These are phyloP conservation scores for Fundulus diaphanus DNA, from an alignment of 2,797 vertebrate genomes.

Conservation along the genomic window DNA sequence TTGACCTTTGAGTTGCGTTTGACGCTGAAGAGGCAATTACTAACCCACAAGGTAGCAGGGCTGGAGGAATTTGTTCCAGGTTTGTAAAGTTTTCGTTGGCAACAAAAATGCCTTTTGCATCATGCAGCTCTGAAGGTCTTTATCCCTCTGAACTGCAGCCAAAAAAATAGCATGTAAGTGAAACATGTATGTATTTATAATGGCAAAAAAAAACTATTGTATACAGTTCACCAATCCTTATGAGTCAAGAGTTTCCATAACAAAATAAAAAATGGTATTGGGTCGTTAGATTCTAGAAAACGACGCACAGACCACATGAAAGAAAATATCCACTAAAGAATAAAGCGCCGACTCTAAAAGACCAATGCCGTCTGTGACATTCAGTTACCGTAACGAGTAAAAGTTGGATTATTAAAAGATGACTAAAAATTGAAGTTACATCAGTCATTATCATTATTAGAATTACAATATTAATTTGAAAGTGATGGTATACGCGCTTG, in stretches of 20 bases:
- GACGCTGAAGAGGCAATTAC: neutral
- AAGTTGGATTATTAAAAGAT: neutral
- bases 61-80: neutral
- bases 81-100: neutral
- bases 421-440: neutral
- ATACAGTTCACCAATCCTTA: neutral
- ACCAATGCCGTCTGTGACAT: neutral
- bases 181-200: neutral
- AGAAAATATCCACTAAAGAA: neutral
- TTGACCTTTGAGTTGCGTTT: slow-evolving; percentile 4
- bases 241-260: neutral
- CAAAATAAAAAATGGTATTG: neutral
- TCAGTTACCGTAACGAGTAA: neutral
- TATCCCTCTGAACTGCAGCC: neutral
- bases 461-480: too few species aligned
- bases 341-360: neutral
- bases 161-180: neutral
- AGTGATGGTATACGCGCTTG: neutral
- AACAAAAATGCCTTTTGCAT: neutral
- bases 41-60: neutral
- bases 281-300: neutral
- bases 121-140: neutral
- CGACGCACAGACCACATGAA: neutral
- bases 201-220: neutral
- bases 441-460: neutral